Conservation (phyloP, 2,797 vertebrate species). For the Sphaeramia orbicularis region DNA sequence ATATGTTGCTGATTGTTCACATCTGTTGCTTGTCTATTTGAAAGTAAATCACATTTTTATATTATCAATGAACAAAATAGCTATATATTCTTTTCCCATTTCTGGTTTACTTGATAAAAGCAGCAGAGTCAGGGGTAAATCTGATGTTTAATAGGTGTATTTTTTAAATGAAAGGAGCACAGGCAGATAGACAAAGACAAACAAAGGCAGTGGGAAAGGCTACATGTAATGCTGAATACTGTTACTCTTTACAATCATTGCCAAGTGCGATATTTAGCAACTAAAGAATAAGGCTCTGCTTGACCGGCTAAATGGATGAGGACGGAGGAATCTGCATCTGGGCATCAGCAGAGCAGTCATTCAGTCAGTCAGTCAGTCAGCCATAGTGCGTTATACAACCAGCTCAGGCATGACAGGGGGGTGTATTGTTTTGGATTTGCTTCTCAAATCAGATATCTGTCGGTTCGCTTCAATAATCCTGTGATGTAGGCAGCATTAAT, state of each 20-base stretch:
- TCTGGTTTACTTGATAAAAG: no score
- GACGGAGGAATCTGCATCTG: conserved; percentile 44
- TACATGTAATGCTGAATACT: conserved; percentile 23
- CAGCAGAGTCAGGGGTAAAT: no score
- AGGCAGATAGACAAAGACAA: conserved; percentile 6
- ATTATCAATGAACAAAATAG: no score
- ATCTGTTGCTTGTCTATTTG: no score
- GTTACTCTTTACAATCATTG: conserved; percentile 39
- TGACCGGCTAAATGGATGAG: conserved; percentile 64
- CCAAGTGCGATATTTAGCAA: conserved; percentile 22
- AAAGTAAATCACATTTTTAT: no score
- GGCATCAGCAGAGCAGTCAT: conserved; percentile 56
- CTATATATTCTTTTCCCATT: no score
- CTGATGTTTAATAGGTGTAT: no score
- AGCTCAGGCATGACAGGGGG: conserved; percentile 63
- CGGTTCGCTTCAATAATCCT: conserved; percentile 70
- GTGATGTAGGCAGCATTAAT: conserved; percentile 68
- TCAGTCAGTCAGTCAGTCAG: conserved; percentile 62
- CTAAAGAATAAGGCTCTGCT: conserved; percentile 51
- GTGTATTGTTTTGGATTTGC: conserved; percentile 76
- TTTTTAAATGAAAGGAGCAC: no score
- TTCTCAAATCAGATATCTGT: conserved; percentile 79
- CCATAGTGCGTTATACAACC: conserved; percentile 66
- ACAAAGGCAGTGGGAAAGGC: conserved; percentile 10
- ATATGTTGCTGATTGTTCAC: no score